Evolutionary conservation across 2,113 vertebrate genomes (phyloP), one percentile per base, ranked within the genome.

Genomic region (Corythoichthys haematopterus): DNA sequence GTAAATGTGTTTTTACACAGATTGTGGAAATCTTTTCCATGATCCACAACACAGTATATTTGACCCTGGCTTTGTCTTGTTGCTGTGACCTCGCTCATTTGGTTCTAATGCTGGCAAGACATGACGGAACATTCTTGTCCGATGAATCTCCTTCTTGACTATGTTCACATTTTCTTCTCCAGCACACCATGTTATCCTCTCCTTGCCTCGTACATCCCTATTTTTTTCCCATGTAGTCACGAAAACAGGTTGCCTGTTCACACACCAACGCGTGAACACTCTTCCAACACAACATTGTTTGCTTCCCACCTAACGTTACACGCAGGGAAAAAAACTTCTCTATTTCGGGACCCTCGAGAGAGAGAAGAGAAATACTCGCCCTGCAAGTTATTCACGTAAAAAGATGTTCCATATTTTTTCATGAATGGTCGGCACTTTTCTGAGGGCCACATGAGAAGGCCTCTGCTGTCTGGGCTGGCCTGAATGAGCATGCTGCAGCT

Each of bases 371-470:
- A 78, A 68, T 72, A 64, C 80, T 83, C 80, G 83, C 79, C 81
- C 72, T 84, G 70, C 43, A 47, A 68, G 77, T 89, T 62, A 64
- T 65, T 82, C 81, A 81, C 52, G 68, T 61, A 65, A 57, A 77
- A 74, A 79, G 40, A 78, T 72, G 59, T 85, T 83, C 77, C 69
- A 71, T 75, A 60, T 75, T 82, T 76, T 85, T 81, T 83, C 38
- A 70, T 80, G 79, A 78, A 80, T 47, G 62, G 72, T 66, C 67
- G 58, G 46, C 28, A 40, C 48, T 53, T 77, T 43, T 48, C 66
- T 28, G 3, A 57, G 36, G 79, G 67, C 79, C 80, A 76, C 16
- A 64, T 82, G 75, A 68, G 75, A 72, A 82, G 74, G 66, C 76
- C 43, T 74, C 71, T 67, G 64, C 68, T 70, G 79, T 66, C 61